A percentile compares a stretch with the other conserved stretches of the same genome.
Evolutionary conservation across 1,140 invertebrate genomes (phyloP).

Genomic region (Bursaphelenchus mucronatus): DNA sequence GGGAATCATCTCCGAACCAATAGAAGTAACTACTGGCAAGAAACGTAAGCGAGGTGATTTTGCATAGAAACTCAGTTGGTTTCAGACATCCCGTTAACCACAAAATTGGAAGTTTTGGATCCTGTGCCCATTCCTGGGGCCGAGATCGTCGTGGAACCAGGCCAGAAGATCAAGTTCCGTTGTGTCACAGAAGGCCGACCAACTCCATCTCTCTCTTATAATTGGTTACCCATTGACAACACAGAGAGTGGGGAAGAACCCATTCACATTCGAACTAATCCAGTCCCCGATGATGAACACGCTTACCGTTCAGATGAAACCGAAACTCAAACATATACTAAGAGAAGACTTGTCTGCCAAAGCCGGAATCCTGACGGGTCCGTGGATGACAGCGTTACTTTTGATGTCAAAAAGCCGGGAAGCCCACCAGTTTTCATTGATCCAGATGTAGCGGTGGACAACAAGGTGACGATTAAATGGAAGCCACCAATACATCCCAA

Average conservation of each 20-base stretch:
- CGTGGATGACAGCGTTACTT: conserved; percentile 41
- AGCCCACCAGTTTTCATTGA: conserved; percentile 48
- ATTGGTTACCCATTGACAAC: conserved; percentile 55
- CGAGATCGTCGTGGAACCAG: conserved; percentile 53
- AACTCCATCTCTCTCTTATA: conserved; percentile 54
- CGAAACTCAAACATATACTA: conserved; percentile 47
- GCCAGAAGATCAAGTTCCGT: conserved; percentile 53
- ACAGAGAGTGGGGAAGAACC: conserved; percentile 54
- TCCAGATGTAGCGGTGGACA: conserved; percentile 53
- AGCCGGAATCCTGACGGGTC: conserved; percentile 56
- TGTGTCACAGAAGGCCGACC: conserved; percentile 57
- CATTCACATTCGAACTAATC: conserved; percentile 40
- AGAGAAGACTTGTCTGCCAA: conserved; percentile 51
- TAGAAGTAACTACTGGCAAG: conserved; percentile 58
- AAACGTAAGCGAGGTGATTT: conserved; percentile 49
- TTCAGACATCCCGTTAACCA: conserved; percentile 57
- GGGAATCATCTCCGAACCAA: conserved; percentile 59
- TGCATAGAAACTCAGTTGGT: conserved; percentile 16
- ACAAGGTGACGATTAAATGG: conserved; percentile 56
- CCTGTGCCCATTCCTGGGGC: conserved; percentile 29
- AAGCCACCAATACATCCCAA: conserved; percentile 55
- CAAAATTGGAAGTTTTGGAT: conserved; percentile 47
- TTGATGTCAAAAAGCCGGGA: conserved; percentile 49
- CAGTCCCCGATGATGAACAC: conserved; percentile 40
- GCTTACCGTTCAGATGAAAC: conserved; percentile 48